Evolutionary conservation across 2,888 invertebrate species (phyloP), one percentile per base, ranked within the genome.

Genomic region (Heterodera filipjevi): DNA sequence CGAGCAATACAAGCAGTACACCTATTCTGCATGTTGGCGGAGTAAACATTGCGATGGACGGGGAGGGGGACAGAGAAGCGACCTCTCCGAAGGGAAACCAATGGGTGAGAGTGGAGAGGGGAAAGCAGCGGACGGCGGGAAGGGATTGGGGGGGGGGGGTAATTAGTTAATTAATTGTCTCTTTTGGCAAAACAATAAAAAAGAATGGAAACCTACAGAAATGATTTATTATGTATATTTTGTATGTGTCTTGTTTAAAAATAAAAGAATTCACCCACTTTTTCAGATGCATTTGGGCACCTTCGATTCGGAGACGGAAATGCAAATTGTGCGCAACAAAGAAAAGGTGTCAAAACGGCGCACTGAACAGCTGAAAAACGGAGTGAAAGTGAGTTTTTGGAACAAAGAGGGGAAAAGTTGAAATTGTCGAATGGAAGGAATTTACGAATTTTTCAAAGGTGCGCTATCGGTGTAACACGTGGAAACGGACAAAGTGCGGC

Each of bases 351-450:
- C 75, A 2, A 75, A 75, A n/a, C 59, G 75, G 19, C 66, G 75
- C 30, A 75, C 75, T 44, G 75, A 75, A n/a, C 75, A 75, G 68
- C 64, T 75, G 30, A 75, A 75, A 33, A 75, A 75, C 46, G 75
- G 75, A 19, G 75, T 75, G 66, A 75, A 75, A 44, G 75, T 75
- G 53, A 14, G n/a, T 10, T 33, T n/a, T n/a, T n/a, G n/a, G n/a
- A n/a, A n/a, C n/a, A n/a, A n/a, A n/a, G n/a, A n/a, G n/a, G n/a
- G n/a, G 32, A 39, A 53, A 19, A 19, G 6, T 19, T 30, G n/a
- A 66, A 16, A 14, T n/a, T n/a, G n/a, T n/a, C n/a, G n/a, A 33
- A 33, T 10, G 8, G 66, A 27, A 14, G 66, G 6, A 12, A 16
- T 10, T 66, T 66, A 6, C 10, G n/a, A 8, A 64, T 59, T 64